Base-by-base conservation (phyloP, 1,140 invertebrate species). In the Oscheius sp. region DNA sequence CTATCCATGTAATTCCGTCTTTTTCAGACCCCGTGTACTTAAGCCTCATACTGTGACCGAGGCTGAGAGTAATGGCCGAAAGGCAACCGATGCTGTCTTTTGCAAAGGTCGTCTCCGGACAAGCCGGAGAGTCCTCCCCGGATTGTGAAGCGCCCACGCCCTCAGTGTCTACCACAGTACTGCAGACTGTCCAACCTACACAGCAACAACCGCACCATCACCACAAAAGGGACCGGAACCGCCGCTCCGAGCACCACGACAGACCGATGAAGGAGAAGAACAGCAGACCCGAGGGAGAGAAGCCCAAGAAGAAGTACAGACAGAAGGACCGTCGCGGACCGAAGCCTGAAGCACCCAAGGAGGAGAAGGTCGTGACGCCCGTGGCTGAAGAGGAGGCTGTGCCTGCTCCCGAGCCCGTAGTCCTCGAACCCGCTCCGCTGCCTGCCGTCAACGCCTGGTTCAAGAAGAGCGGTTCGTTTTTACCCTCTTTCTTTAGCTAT, bases 41-140 rank as follows among this genome's bases (percentile, higher is more conserved):
- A 55, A 55, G 49, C 49, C 49, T 13, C 7, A 26, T 20, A 31
- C 34, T 63, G 63, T 65, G 31, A 18, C 20, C n/a, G 63, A 42
- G 63, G 34, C 13, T 2, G 13, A 13, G 49, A 55, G 49, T 65
- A 36, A 75, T 77, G 73, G 75, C 71, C 45, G 75, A 65, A 46
- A 77, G 65, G 75, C 74, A 75, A 65, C 75, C 72, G 18, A 74
- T 77, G 75, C 71, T 77, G 32, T 77, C 75, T 18, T 77, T 77
- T 49, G 75, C 75, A n/a, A 77, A 74, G 32, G 72, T 77, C n/a
- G 75, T 77, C 3, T 77, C 75, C 31, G 75, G 75, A 58, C 63
- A 67, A 35, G 55, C 35, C 3, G 73, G 38, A 34, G 72, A 68
- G 36, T 52, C 61, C 45, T 29, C 28, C 28, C 34, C 35, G 32